Base-by-base conservation (phyloP, 1,140 invertebrate genomes). In the Spodoptera litura region DNA sequence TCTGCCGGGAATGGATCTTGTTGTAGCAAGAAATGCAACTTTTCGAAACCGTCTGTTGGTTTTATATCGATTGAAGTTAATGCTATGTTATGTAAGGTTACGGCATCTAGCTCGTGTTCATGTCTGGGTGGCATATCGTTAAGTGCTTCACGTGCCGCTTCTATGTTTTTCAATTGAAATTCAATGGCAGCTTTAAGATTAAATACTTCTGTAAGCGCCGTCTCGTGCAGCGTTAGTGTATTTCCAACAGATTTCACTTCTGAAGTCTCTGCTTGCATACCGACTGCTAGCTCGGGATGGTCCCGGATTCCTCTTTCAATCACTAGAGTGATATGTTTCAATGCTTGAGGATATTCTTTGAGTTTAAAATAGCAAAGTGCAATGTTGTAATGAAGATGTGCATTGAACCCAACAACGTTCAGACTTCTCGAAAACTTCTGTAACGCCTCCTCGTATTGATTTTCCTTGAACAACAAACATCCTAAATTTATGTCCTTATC, bases 141-240 rank as follows among this genome's bases (percentile, higher is more conserved):
- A 59, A 99, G 94, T 0, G 99, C 99, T 95, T 99, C 99, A 89
- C 97, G 96, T 10, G 99, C 98, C 20, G 97, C 97, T 84, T 98
- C 98, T 89, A 97, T 96, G 93, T 99, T 99, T 95, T 99, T 99
- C 27, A 99, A 95, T 90, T 99, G 98, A 94, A 99, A 99, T 94
- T 99, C 99, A 84, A 99, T 99, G 3, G 99, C 99, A 15, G 99
- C 99, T 95, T 99, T 99, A 0, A 99, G 95, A 95, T 99, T 99
- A 88, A 99, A 99, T 0, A 99, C 99, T 95, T 99, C 99, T 13
- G 99, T 98, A 3, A 99, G 95, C 49, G 99, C 99, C 25, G 99
- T 99, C 93, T 99, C 97, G 89, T 99, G 98, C 61, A 99, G 96
- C 0, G 98, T 98, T 52, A 99, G 95, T 2, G 99, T 99, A 94